Percentiles rank a stretch among this genome's conserved stretches.
These are phyloP conservation scores for Solenopsis invicta DNA, from an alignment of 1,140 invertebrate species.

Conservation along the genomic window DNA sequence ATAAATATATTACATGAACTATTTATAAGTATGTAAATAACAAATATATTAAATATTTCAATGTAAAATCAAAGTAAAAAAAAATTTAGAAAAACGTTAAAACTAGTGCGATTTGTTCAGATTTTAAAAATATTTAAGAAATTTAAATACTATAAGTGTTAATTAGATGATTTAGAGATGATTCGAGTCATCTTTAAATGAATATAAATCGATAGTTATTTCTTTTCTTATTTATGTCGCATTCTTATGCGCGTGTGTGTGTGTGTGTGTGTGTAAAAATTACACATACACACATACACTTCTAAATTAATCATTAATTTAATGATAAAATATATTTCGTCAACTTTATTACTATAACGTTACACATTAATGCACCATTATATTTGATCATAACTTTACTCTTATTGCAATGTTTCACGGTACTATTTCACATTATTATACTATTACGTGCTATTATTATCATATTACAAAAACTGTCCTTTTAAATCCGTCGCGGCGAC, in stretches of 20 bases:
- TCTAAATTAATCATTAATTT: background rate
- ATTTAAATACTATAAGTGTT: too few species aligned
- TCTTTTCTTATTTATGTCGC: background rate
- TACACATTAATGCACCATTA: background rate
- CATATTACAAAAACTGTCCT: constrained; percentile 4
- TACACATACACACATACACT: too few species aligned
- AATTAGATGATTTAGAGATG: too few species aligned
- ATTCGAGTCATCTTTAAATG: background rate
- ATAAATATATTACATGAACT: too few species aligned
- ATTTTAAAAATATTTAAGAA: too few species aligned
- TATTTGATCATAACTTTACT: background rate
- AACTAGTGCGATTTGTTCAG: too few species aligned
- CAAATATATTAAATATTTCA: too few species aligned
- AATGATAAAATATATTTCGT: background rate
- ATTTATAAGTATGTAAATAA: too few species aligned
- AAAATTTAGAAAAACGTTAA: too few species aligned
- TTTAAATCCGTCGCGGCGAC: constrained; percentile 1
- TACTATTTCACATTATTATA: background rate
- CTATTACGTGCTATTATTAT: constrained; percentile 7
- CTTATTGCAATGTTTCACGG: background rate
- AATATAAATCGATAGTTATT: background rate
- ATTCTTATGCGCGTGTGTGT: background rate
- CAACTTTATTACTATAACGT: background rate
- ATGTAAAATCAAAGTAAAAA: too few species aligned
- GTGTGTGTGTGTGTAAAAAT: too few species aligned